Percentiles rank a stretch among this genome's conserved stretches.
Conservation (phyloP, 2,113 vertebrate genomes). For the Oreocharis arfaki region DNA sequence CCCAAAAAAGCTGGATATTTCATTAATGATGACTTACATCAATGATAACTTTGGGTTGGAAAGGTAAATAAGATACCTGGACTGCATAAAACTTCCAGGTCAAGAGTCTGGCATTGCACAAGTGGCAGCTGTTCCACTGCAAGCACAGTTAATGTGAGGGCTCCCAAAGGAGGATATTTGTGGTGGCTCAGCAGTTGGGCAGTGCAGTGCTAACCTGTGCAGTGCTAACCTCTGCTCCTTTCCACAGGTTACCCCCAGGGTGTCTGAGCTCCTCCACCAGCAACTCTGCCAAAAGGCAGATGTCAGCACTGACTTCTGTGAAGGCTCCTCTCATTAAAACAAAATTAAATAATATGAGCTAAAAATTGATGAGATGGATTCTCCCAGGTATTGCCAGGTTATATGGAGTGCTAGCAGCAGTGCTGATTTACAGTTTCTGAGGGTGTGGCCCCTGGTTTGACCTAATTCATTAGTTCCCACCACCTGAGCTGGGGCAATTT, state of each 20-base stretch:
- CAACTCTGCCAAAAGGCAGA: background rate
- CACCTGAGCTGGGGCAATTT: background rate
- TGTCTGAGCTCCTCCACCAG: background rate
- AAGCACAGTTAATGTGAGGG: background rate
- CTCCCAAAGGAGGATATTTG: background rate
- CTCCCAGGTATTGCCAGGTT: background rate
- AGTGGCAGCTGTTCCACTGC: background rate
- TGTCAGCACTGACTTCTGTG: background rate
- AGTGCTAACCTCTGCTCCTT: background rate
- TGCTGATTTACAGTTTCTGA: background rate
- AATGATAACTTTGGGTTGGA: background rate
- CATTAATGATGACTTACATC: background rate
- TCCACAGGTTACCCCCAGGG: background rate
- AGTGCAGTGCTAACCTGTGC: background rate
- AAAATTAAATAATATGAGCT: background rate
- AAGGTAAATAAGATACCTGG: background rate
- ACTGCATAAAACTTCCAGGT: background rate
- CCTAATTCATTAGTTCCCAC: background rate
- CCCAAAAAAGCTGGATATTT: background rate
- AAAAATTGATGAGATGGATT: background rate
- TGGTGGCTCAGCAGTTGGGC: background rate
- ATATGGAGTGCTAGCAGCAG: background rate
- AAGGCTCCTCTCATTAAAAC: background rate
- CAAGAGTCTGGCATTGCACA: background rate
- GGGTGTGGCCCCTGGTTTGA: background rate